Conservation (phyloP, 2,113 vertebrate species). For the Emydura subglobosa region DNA sequence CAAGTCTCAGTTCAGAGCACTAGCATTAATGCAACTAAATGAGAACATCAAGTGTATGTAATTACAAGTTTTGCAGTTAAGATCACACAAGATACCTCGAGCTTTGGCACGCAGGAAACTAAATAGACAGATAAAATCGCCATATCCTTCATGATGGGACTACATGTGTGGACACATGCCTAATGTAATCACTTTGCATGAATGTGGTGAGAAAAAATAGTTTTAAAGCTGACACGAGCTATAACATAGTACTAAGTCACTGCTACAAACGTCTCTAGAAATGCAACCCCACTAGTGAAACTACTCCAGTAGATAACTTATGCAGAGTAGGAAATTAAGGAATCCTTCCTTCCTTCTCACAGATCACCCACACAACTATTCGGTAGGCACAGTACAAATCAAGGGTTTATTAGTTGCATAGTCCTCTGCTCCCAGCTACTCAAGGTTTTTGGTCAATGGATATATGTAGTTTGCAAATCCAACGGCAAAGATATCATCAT, state of each 20-base stretch:
- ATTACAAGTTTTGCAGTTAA: not conserved
- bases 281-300: not conserved
- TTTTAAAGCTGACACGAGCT: not conserved
- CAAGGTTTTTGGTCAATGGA: not conserved
- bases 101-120: not conserved
- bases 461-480: not conserved
- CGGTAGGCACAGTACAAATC: not conserved
- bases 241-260: not conserved
- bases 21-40: not conserved
- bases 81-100: conserved; percentile 1
- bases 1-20: not conserved
- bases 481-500: not conserved
- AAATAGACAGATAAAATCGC: not conserved
- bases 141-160: not conserved
- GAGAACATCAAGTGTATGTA: not conserved
- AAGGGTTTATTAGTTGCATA: not conserved
- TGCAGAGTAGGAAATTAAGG: not conserved
- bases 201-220: not conserved
- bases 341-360: not conserved
- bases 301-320: not conserved
- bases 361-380: not conserved
- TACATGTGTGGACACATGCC: fast-evolving
- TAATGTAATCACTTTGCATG: not conserved
- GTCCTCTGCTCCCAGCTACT: too few relatives aligned
- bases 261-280: not conserved